Percentiles rank a stretch among this genome's conserved stretches.
These are phyloP conservation scores for Xylophagus ater DNA, from an alignment of 2,888 invertebrate species.

Conservation along the genomic window DNA sequence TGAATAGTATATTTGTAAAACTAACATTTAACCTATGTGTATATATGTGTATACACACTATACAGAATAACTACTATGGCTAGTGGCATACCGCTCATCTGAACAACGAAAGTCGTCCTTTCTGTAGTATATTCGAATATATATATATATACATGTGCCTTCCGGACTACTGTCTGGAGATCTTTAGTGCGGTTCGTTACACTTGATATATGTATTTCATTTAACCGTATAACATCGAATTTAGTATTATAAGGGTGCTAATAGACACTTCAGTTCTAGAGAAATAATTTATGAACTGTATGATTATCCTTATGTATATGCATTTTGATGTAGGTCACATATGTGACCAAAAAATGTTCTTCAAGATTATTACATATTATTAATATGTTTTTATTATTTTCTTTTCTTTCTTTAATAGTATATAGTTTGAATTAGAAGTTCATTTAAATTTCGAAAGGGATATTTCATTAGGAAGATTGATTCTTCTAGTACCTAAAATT, in stretches of 20 bases:
- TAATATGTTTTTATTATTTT: too few relatives aligned
- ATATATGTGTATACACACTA: neutral
- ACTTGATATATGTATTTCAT: conserved; percentile 25
- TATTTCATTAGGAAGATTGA: too few relatives aligned
- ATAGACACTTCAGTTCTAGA: conserved; percentile 28
- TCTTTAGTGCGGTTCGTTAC: conserved; percentile 24
- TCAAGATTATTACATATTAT: too few relatives aligned
- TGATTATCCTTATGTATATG: too few relatives aligned
- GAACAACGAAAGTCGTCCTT: neutral
- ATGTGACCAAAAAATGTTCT: too few relatives aligned
- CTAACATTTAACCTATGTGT: too few relatives aligned
- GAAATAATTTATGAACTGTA: conserved; percentile 30
- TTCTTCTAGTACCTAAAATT: too few relatives aligned
- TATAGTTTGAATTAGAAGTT: too few relatives aligned
- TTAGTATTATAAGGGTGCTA: conserved; percentile 34
- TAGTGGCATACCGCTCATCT: neutral
- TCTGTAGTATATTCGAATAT: neutral
- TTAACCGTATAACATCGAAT: conserved; percentile 21
- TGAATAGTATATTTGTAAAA: too few relatives aligned
- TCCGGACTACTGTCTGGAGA: conserved; percentile 17
- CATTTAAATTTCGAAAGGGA: too few relatives aligned
- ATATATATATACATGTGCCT: conserved; percentile 2
- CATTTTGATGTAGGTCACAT: too few relatives aligned
- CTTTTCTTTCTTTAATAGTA: too few relatives aligned
- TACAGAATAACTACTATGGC: neutral